Percentiles rank a stretch among this genome's conserved stretches.
phyloP scores from a whole-genome alignment of 2,888 invertebrate genomes.

The Nemoura dubitans region DNA sequence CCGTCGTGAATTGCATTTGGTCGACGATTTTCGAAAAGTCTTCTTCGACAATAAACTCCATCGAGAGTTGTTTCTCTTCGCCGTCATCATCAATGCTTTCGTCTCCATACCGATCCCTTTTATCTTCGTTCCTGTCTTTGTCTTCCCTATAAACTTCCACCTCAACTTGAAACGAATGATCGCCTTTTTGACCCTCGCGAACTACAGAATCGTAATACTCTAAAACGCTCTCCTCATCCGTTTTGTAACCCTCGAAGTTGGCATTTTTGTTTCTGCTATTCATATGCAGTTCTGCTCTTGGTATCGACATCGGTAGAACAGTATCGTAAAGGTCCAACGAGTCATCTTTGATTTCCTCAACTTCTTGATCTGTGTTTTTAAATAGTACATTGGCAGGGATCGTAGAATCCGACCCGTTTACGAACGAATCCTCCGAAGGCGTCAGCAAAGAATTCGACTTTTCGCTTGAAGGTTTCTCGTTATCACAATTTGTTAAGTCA shows the following conservation, averaged over 20 bases:
- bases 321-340: conserved; percentile 13
- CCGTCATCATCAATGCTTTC: conserved; percentile 22
- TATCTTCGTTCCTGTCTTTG: neutral
- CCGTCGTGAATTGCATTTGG: conserved; percentile 40
- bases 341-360: neutral
- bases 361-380: neutral
- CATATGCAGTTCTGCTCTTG: conserved; percentile 17
- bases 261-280: neutral
- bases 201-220: conserved; percentile 48
- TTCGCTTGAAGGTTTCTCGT: neutral
- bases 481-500: conserved; percentile 21
- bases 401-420: neutral
- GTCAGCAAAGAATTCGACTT: conserved; percentile 28
- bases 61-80: conserved; percentile 32
- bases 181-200: conserved; percentile 36
- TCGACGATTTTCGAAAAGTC: conserved; percentile 29
- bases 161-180: conserved; percentile 26
- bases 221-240: conserved; percentile 41
- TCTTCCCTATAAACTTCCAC: conserved; percentile 9
- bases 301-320: neutral
- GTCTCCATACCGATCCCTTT: neutral
- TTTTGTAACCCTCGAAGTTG: neutral
- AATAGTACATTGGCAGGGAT: neutral
- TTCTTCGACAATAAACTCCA: conserved; percentile 33
- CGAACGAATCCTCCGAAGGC: neutral